phyloP scores from a whole-genome alignment of 2,888 invertebrate genomes.

The Drosophila siamana region DNA sequence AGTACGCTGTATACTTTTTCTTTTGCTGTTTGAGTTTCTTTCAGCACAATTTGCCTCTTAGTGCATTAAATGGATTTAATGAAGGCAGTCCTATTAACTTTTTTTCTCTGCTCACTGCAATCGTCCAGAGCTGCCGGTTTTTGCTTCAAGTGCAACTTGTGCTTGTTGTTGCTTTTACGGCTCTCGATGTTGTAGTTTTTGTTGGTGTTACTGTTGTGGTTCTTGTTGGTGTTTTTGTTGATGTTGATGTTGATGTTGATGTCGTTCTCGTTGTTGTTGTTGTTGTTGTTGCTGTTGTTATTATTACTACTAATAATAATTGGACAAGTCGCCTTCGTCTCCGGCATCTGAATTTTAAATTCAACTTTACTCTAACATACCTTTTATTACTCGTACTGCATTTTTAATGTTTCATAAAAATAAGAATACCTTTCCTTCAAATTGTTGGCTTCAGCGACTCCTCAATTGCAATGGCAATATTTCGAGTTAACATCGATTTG shows the following conservation, averaged over 20 bases:
- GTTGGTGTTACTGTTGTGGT: background rate
- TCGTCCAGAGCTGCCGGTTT: slow-evolving; percentile 37
- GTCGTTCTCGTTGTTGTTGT: background rate
- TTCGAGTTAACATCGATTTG: background rate
- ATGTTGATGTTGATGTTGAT: background rate
- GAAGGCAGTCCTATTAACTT: slow-evolving; percentile 83
- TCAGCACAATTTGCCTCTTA: slow-evolving; percentile 81
- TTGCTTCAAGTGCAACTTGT: slow-evolving; percentile 47
- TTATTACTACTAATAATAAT: slow-evolving; percentile 72
- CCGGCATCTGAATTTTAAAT: slow-evolving; percentile 70
- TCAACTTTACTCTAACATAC: slow-evolving; percentile 58
- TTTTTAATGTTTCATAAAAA: slow-evolving; percentile 49
- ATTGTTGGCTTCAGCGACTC: slow-evolving; percentile 41
- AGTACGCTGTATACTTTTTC: slow-evolving; percentile 30
- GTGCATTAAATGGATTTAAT: slow-evolving; percentile 84
- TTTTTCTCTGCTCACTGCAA: slow-evolving; percentile 53
- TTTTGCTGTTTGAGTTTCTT: slow-evolving; percentile 46
- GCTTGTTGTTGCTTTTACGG: background rate
- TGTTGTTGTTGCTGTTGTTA: background rate
- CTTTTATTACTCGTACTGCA: slow-evolving; percentile 69
- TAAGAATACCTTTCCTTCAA: slow-evolving; percentile 52
- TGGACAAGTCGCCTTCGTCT: slow-evolving; percentile 63
- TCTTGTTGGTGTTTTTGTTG: background rate
- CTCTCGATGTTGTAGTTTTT: background rate
- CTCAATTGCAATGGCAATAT: background rate